Percentiles rank a stretch among this genome's conserved stretches.
phyloP scores from a whole-genome alignment of 30 jellyfish, hydroid and myxozoan genomes.

The Haliclystus octoradiatus region DNA sequence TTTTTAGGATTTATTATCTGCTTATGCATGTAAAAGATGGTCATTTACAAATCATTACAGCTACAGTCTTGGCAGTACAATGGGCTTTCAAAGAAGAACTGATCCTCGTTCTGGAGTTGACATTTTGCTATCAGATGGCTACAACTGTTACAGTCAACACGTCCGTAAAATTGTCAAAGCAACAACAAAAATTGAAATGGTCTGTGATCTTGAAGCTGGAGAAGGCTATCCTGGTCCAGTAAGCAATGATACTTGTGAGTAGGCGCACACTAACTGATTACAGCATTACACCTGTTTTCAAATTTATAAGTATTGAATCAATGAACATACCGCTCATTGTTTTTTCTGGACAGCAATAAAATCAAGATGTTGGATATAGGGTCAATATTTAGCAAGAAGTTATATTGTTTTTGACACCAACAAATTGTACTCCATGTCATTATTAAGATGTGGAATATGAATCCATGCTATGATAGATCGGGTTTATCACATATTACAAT shows the following conservation, averaged over 20 bases:
- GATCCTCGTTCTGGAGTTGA: constrained; percentile 17
- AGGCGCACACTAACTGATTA: neutral
- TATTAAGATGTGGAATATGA: too few relatives aligned
- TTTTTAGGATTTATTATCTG: constrained; percentile 30
- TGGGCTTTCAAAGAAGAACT: constrained; percentile 32
- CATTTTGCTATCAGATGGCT: constrained; percentile 46
- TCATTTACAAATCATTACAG: constrained; percentile 48
- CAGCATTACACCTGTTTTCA: neutral
- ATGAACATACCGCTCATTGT: too few relatives aligned
- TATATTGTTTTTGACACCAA: too few relatives aligned
- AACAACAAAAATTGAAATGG: constrained; percentile 38
- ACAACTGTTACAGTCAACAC: constrained; percentile 46
- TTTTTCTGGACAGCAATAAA: too few relatives aligned
- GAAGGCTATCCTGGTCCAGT: constrained; percentile 58
- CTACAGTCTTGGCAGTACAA: constrained; percentile 71
- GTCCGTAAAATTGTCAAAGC: constrained; percentile 24
- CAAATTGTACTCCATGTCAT: too few relatives aligned
- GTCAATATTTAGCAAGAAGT: too few relatives aligned
- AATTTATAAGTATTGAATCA: neutral
- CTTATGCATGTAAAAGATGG: constrained; percentile 90
- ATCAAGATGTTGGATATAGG: too few relatives aligned
- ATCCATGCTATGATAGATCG: too few relatives aligned
- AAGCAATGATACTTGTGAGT: constrained; percentile 47
- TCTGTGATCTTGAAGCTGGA: constrained; percentile 66
- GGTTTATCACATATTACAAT: too few relatives aligned